Conservation (phyloP, 2,888 invertebrate genomes). For the Drosophila limbata region DNA sequence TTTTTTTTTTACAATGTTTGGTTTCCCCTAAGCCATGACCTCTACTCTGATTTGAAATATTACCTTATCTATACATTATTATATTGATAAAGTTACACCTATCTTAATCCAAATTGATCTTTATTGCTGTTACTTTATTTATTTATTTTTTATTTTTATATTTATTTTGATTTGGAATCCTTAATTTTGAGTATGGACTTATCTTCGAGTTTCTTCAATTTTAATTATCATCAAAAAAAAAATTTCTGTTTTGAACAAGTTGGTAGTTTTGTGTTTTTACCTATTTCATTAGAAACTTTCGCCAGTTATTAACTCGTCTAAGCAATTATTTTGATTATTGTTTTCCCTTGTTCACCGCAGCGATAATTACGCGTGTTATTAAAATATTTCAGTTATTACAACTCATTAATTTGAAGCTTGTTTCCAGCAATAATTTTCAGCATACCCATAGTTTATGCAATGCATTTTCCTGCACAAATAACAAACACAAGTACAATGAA, state of each 20-base stretch:
- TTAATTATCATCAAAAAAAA: not conserved
- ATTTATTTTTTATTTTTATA: no score
- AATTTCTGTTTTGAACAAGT: not conserved
- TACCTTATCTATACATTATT: no score
- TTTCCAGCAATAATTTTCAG: slow-evolving; percentile 28
- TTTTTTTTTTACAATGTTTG: no score
- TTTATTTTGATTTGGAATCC: no score
- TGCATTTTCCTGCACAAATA: slow-evolving; percentile 50
- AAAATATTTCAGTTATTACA: slow-evolving; percentile 38
- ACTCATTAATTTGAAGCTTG: slow-evolving; percentile 48
- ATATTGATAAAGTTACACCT: no score
- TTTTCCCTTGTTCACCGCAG: slow-evolving; percentile 24
- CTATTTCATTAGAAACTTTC: slow-evolving; percentile 34
- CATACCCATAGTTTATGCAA: slow-evolving; percentile 46
- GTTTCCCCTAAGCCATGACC: no score
- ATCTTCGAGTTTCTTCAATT: no score
- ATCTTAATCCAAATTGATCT: no score
- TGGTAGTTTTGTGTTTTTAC: not conserved
- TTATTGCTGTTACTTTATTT: no score
- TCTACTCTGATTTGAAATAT: no score
- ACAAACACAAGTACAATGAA: slow-evolving; percentile 26
- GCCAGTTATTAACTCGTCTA: slow-evolving; percentile 12
- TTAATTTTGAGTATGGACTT: no score
- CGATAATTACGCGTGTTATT: slow-evolving; percentile 35
- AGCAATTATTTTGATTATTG: slow-evolving; percentile 38